These are phyloP conservation scores for Drosophila vallismaia DNA, from an alignment of 2,888 invertebrate genomes.

Conservation along the genomic window DNA sequence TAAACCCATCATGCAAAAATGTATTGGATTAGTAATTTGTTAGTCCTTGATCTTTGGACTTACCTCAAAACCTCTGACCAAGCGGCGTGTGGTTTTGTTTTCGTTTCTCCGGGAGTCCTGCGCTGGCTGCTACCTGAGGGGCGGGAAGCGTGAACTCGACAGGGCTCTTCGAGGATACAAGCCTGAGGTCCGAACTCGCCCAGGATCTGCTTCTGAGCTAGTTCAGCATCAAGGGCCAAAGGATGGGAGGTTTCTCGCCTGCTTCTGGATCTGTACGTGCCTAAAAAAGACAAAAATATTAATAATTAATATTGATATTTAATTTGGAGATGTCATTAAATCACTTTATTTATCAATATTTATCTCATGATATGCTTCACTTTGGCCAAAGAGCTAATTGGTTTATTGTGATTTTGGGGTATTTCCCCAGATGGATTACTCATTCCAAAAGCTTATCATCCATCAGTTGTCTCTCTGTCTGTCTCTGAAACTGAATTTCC, in stretches of 20 bases:
- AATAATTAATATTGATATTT: slow-evolving; percentile 17
- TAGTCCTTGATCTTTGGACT: slow-evolving; percentile 46
- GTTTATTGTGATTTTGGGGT: slow-evolving; percentile 33
- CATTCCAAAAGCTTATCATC: slow-evolving; percentile 24
- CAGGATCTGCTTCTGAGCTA: slow-evolving; percentile 92
- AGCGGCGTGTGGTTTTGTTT: slow-evolving; percentile 56
- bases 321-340: slow-evolving; percentile 1
- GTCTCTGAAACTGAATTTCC: slow-evolving; percentile 11
- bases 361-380: neutral
- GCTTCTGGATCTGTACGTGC: slow-evolving; percentile 88
- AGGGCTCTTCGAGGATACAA: slow-evolving; percentile 91
- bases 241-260: slow-evolving; percentile 85
- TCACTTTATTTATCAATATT: slow-evolving; percentile 4
- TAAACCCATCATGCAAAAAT: neutral
- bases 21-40: neutral
- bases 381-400: slow-evolving; percentile 7
- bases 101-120: slow-evolving; percentile 29
- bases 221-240: slow-evolving; percentile 86
- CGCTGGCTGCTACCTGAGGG: slow-evolving; percentile 70
- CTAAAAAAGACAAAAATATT: slow-evolving; percentile 82
- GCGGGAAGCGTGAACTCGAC: slow-evolving; percentile 84
- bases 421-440: slow-evolving; percentile 45
- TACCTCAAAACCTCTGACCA: slow-evolving; percentile 89
- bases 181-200: slow-evolving; percentile 91
- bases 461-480: slow-evolving; percentile 20